Percentiles rank a stretch among this genome's conserved stretches.
Evolutionary conservation across 2,797 vertebrate species (phyloP).

Genomic region (Aldrovandia affinis): DNA sequence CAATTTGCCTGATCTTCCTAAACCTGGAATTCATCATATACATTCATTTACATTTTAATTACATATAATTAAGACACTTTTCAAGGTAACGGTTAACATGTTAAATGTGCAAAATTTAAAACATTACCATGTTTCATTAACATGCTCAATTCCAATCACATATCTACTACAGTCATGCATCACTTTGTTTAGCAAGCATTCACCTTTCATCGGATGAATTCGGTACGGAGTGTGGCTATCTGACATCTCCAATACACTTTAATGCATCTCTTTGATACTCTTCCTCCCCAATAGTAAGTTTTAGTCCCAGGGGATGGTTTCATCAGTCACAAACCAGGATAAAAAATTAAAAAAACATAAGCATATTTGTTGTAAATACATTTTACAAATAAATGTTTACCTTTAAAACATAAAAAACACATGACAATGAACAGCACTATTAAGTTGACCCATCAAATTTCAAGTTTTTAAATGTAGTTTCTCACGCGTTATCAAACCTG

Average conservation of each 20-base stretch:
- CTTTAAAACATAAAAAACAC: not conserved
- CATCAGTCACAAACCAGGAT: not conserved
- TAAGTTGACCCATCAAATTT: conserved; percentile 11
- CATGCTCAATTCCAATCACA: conserved; percentile 32
- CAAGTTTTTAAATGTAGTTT: not conserved
- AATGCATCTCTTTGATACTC: not conserved
- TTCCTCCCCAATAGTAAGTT: not conserved
- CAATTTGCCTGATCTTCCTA: conserved; percentile 52
- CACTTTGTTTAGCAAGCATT: not conserved
- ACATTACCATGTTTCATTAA: conserved; percentile 36
- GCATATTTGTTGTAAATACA: not conserved
- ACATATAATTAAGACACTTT: conserved; percentile 42
- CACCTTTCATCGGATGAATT: not conserved
- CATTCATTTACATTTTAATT: conserved; percentile 55
- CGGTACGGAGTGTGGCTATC: not conserved
- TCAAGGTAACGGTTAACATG: conserved; percentile 53
- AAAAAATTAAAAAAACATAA: not conserved
- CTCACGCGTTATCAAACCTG: conserved; percentile 6
- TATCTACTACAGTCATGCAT: conserved; percentile 39
- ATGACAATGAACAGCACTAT: conserved; percentile 31
- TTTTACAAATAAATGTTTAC: not conserved
- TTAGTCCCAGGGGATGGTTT: not conserved
- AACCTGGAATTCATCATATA: conserved; percentile 46
- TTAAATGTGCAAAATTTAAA: conserved; percentile 65
- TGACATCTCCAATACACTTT: conserved; percentile 9